Conservation (phyloP, 2,888 invertebrate species). For the Spilosoma lubricipeda region DNA sequence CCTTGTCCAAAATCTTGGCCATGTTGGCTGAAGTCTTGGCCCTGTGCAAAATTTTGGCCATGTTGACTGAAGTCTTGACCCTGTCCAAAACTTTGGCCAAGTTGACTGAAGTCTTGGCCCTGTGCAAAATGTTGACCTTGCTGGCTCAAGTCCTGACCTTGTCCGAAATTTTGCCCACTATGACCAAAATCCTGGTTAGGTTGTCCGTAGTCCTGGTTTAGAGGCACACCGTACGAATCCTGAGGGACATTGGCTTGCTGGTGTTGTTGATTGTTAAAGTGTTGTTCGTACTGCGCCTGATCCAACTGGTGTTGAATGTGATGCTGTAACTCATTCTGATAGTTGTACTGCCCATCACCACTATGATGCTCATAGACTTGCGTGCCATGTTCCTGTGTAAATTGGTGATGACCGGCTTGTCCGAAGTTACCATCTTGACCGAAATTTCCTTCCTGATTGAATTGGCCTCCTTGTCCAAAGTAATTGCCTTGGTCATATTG, state of each 20-base stretch:
- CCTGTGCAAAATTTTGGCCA: slow-evolving; percentile 50
- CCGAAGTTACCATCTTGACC: slow-evolving; percentile 31
- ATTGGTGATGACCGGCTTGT: slow-evolving; percentile 65
- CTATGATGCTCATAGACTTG: slow-evolving; percentile 77
- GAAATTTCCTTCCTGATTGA: slow-evolving; percentile 26
- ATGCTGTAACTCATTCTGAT: slow-evolving; percentile 74
- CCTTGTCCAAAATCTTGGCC: slow-evolving; percentile 50
- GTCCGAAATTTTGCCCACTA: slow-evolving; percentile 44
- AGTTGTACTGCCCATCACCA: slow-evolving; percentile 69
- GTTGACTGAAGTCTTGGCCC: background rate
- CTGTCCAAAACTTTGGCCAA: slow-evolving; percentile 50
- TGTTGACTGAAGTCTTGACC: slow-evolving; percentile 21
- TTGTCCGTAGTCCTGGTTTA: slow-evolving; percentile 46
- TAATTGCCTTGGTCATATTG: slow-evolving; percentile 23
- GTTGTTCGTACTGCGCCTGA: slow-evolving; percentile 68
- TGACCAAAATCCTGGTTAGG: slow-evolving; percentile 43
- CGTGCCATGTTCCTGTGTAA: slow-evolving; percentile 74
- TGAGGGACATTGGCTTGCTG: slow-evolving; percentile 47
- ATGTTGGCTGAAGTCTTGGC: slow-evolving; percentile 15
- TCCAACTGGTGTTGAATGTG: slow-evolving; percentile 79
- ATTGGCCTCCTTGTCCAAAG: slow-evolving; percentile 14
- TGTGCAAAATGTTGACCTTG: slow-evolving; percentile 46
- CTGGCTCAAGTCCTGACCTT: slow-evolving; percentile 21
- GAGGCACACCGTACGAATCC: slow-evolving; percentile 54
- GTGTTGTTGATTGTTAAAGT: slow-evolving; percentile 62